Conservation (phyloP, 2,888 invertebrate genomes). For the Danaus chrysippus region DNA sequence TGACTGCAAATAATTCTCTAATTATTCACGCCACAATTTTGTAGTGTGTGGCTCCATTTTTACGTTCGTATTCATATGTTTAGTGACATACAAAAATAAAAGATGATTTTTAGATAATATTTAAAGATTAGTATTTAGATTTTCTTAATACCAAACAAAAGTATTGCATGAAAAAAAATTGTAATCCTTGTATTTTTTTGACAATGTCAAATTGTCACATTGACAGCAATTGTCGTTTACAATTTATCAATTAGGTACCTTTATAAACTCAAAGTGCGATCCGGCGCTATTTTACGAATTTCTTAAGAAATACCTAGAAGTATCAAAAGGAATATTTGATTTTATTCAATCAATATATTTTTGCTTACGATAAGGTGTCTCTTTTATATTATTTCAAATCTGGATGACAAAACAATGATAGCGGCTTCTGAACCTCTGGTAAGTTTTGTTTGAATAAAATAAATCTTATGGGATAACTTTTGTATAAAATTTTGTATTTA, state of each 20-base stretch:
- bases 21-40: no score
- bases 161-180: not conserved
- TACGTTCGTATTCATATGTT: no score
- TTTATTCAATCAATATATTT: conserved; percentile 26
- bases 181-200: not conserved
- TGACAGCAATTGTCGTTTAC: conserved; percentile 12
- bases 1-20: no score
- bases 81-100: no score
- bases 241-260: not conserved
- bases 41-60: no score
- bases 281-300: not conserved
- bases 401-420: conserved; percentile 94
- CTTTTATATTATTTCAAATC: conserved; percentile 82
- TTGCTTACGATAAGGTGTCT: conserved; percentile 43
- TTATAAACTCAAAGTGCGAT: not conserved
- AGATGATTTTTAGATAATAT: no score
- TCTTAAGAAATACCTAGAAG: not conserved
- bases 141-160: not conserved
- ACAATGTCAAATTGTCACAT: not conserved
- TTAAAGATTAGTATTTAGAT: not conserved
- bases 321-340: not conserved
- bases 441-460: conserved; percentile 35
- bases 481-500: conserved; percentile 6
- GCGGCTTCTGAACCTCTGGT: conserved; percentile 95
- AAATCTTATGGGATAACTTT: conserved; percentile 14